Base-by-base conservation (phyloP, 2,888 invertebrate genomes). In the Belgica antarctica region DNA sequence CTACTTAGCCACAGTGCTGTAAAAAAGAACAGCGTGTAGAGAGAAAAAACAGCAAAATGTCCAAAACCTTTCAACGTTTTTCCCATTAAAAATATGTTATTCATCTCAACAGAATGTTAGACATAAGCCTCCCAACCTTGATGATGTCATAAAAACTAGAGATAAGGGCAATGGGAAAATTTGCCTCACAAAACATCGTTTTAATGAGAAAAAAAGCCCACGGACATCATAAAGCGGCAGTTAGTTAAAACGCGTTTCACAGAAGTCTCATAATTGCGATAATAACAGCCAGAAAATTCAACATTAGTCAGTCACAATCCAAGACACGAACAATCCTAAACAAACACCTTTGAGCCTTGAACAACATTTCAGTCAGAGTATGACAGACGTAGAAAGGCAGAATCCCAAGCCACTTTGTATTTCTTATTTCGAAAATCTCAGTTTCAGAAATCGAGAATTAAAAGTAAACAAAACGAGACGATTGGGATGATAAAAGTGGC, bases 11-110 rank as follows among this genome's bases (percentile, higher is more conserved):
- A n/a, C n/a, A 31, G 34, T 31, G 12, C 7, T 8, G 34, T 8
- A 31, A 31, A 31, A 31, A 31, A 12, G 34, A 8, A 8, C 34
- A 31, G 34, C 34, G 12, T 52, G 52, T 52, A 8, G 17, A 7
- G 19, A 10, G 22, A 52, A 41, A n/a, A 22, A 22, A 52, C 12
- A 31, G 34, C 34, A 31, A 31, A 12, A 31, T 31, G 52, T 3
- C 52, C 19, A 52, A 22, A 52, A 52, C 19, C 52, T 52, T 52
- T 52, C 52, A 22, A 52, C 52, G 22, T 52, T 52, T 52, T 7
- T 52, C 52, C 52, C 52, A 52, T 52, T 52, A 52, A 7, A 52
- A 41, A 52, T 12, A 17, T 52, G 52, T 52, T 52, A 41, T n/a
- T 41, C 15, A 41, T 41, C 41, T 41, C 41, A 4, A n/a, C 10